Percentiles rank a stretch among this genome's conserved stretches.
phyloP scores from a whole-genome alignment of 1,140 invertebrate genomes.

The Prorops nasuta region DNA sequence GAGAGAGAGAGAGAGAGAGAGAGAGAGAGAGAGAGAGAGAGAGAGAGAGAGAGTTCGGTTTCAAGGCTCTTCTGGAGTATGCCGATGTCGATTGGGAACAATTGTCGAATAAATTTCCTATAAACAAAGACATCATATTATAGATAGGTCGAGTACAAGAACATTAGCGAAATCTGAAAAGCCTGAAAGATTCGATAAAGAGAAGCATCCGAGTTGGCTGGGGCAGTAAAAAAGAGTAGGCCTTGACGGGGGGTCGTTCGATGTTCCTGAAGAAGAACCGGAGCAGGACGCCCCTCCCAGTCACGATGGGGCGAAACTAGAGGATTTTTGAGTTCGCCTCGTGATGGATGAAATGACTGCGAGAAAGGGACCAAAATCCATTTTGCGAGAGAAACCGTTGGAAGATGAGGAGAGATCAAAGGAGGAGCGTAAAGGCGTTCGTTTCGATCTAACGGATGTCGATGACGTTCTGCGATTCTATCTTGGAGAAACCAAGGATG shows the following conservation, averaged over 20 bases:
- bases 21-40: no score
- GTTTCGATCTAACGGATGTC: constrained; percentile 59
- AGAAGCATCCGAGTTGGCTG: constrained; percentile 41
- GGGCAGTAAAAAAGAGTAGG: constrained; percentile 49
- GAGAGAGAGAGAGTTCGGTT: no score
- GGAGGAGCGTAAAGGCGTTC: constrained; percentile 73
- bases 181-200: constrained; percentile 37
- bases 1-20: no score
- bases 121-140: constrained; percentile 56
- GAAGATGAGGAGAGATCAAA: constrained; percentile 57
- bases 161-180: constrained; percentile 33
- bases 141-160: constrained; percentile 59
- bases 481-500: constrained; percentile 60
- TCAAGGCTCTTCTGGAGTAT: no score
- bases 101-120: constrained; percentile 40
- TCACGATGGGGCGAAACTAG: constrained; percentile 37
- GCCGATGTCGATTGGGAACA: constrained; percentile 53
- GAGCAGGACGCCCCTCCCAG: constrained; percentile 53
- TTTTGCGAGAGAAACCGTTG: constrained; percentile 65
- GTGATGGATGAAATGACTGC: constrained; percentile 20
- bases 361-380: constrained; percentile 66
- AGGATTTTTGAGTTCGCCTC: constrained; percentile 35
- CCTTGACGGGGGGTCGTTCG: constrained; percentile 60
- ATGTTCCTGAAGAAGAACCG: constrained; percentile 72
- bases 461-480: constrained; percentile 46